Evolutionary conservation across 2,113 vertebrate species (phyloP), one percentile per base, ranked within the genome.

Genomic region (Hemicordylus capensis): DNA sequence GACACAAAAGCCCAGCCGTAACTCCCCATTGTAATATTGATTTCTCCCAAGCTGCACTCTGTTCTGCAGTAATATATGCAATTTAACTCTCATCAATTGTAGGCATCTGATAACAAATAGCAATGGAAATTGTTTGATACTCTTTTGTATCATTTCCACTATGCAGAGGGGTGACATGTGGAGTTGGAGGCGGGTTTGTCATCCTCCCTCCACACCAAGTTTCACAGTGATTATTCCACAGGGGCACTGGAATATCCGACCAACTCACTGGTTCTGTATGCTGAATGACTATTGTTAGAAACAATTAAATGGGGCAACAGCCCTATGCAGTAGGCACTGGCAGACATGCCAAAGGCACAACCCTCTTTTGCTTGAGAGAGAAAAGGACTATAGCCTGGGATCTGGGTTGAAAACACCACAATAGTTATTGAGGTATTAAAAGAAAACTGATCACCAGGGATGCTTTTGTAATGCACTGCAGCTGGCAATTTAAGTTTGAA

Each of bases 1-100:
- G 58, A 92, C 91, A 88, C 91, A 89, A 95, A 95, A 96, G 95
- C 93, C n/a, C 95, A 90, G 95, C n/a, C 6, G 87, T 91, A 70
- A 22, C 80, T 93, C 90, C 89, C 84, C 59, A 3, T 12, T 34
- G 9, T 77, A 61, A 4, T 89, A 90, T 75, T 37, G 89, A 95
- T 93, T 86, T 88, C 85, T 89, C 75, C 87, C 42, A 19, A 91
- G 78, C 42, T 56, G 69, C 81, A 77, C 69, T 54, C 0, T 8
- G 70, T 87, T 86, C 67, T 77, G 79, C 0, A 0, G 67, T 90
- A 88, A 80, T 7, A 85, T 80, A 67, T 0, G 1, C 4, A 48
- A 74, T 89, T 89, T 90, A 83, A 89, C 92, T 85, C 89, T 86
- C 76, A 64, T n/a, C 73, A 81, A 22, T 39, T 0, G 54, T 81